Percentiles rank a stretch among this genome's conserved stretches.
These are phyloP conservation scores for Temnothorax curvispinosus DNA, from an alignment of 1,140 invertebrate species.

Conservation along the genomic window DNA sequence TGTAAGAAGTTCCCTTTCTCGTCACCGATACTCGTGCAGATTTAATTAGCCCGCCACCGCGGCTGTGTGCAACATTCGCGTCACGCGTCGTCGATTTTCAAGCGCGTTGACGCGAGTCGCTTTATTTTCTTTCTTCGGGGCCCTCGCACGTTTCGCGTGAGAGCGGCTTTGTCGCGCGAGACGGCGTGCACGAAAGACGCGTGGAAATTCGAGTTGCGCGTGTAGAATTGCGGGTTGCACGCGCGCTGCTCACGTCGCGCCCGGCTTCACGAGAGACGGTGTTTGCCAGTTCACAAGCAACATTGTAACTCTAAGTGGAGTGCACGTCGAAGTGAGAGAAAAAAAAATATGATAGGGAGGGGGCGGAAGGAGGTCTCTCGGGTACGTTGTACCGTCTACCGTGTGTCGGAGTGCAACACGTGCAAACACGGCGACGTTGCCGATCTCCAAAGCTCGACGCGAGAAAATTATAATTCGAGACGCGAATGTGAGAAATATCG, in stretches of 20 bases:
- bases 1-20: background rate
- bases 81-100: conserved; percentile 32
- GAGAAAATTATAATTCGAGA: background rate
- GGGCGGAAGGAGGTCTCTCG: background rate
- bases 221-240: conserved; percentile 66
- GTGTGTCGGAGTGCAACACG: conserved; percentile 45
- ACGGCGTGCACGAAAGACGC: conserved; percentile 56
- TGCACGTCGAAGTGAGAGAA: conserved; percentile 32
- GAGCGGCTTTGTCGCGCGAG: conserved; percentile 69
- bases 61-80: conserved; percentile 1
- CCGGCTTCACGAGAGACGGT: conserved; percentile 56
- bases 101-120: conserved; percentile 15
- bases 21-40: background rate
- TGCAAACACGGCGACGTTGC: conserved; percentile 39
- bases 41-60: conserved; percentile 32
- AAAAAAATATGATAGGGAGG: background rate
- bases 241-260: conserved; percentile 40
- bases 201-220: conserved; percentile 70
- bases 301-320: conserved; percentile 74
- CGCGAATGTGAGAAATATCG: background rate
- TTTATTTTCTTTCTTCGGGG: conserved; percentile 36
- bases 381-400: conserved; percentile 69
- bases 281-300: conserved; percentile 68
- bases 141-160: conserved; percentile 49
- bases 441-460: background rate